These are phyloP conservation scores for Guaruba guarouba DNA, from an alignment of 2,113 vertebrate genomes.

Conservation along the genomic window DNA sequence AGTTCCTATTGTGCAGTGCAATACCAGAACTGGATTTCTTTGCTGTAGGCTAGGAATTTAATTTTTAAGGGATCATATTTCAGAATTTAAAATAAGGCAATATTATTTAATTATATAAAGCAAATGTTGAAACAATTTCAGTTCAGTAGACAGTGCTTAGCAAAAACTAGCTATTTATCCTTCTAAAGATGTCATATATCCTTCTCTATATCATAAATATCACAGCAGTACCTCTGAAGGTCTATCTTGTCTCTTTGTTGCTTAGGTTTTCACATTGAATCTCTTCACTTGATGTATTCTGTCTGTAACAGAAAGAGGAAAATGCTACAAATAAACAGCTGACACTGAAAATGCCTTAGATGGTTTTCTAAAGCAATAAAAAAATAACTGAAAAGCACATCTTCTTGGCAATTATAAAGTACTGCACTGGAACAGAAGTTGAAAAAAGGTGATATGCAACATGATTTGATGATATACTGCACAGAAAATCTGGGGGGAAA, in stretches of 20 bases:
- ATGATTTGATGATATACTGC: neutral
- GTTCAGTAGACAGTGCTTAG: neutral
- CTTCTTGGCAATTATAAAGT: neutral
- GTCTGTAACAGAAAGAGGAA: neutral
- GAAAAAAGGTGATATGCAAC: neutral
- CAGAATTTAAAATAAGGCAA: slow-evolving; percentile 2
- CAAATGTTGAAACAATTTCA: neutral
- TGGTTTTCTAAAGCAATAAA: neutral
- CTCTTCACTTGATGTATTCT: neutral
- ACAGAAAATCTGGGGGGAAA: neutral
- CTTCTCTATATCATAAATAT: neutral
- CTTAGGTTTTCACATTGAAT: neutral
- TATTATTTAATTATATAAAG: slow-evolving; percentile 28
- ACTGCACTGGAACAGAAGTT: neutral
- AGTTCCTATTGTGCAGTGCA: neutral
- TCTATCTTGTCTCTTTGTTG: neutral
- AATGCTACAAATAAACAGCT: neutral
- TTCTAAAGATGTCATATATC: neutral
- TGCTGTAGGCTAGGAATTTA: neutral
- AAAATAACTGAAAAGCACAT: neutral
- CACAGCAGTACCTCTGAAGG: neutral
- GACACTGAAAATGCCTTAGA: neutral
- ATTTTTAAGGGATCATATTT: slow-evolving; percentile 34
- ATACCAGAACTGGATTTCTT: neutral
- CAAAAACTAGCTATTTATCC: neutral